These are phyloP conservation scores for Limnothrissa miodon DNA, from an alignment of 2,113 vertebrate species.

Conservation along the genomic window DNA sequence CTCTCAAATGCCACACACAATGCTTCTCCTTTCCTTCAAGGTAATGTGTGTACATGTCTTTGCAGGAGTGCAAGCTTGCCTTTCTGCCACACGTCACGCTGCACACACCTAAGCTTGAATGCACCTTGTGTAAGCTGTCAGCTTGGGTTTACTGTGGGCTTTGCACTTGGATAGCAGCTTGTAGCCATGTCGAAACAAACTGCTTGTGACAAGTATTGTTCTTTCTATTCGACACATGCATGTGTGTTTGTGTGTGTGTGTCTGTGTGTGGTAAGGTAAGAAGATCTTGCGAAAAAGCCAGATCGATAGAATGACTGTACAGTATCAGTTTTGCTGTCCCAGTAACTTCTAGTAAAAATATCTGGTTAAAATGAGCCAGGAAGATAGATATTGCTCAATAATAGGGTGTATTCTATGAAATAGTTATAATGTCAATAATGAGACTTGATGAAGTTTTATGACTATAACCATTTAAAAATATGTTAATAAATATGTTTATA, in stretches of 20 bases:
- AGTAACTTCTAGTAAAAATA: not conserved
- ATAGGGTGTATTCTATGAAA: too few relatives aligned
- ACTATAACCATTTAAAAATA: too few relatives aligned
- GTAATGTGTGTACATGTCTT: not conserved
- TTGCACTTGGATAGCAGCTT: not conserved
- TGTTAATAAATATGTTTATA: too few relatives aligned
- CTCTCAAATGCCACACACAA: not conserved
- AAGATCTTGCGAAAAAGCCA: not conserved
- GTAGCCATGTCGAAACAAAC: conserved; percentile 7
- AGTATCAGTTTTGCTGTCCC: not conserved
- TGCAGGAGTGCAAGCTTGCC: not conserved
- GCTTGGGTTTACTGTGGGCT: not conserved
- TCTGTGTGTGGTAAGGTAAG: not conserved
- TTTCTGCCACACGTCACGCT: not conserved
- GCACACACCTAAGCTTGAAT: conserved; percentile 15
- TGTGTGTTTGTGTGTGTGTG: not conserved
- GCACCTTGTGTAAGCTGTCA: conserved; percentile 30
- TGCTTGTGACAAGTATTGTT: conserved; percentile 1
- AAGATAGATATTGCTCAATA: too few relatives aligned
- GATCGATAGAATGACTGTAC: not conserved
- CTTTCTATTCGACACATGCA: not conserved
- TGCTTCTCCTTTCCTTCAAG: conserved; percentile 12
- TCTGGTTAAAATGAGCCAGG: too few relatives aligned
- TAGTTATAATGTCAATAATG: too few relatives aligned
- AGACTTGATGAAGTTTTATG: too few relatives aligned